These are phyloP conservation scores for Cerastis leucographa DNA, from an alignment of 2,888 invertebrate species.

Conservation along the genomic window DNA sequence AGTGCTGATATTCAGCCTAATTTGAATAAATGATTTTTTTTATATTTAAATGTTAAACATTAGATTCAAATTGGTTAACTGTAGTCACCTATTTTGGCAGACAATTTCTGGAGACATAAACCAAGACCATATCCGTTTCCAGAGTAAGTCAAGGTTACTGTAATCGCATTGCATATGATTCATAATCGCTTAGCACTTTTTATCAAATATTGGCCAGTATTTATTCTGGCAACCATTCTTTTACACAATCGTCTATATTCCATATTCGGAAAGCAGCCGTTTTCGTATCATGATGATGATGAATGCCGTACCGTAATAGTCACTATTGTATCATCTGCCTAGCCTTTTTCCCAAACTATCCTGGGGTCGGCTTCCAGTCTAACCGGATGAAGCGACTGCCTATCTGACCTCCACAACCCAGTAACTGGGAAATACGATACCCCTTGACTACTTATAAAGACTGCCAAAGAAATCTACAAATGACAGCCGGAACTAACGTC, in stretches of 20 bases:
- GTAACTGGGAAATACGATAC: no score
- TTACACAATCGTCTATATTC: neutral
- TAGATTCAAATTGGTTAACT: neutral
- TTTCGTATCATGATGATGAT: no score
- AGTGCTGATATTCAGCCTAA: neutral
- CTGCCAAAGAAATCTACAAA: no score
- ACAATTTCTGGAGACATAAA: neutral
- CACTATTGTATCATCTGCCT: neutral
- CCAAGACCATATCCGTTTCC: neutral
- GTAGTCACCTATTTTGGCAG: neutral
- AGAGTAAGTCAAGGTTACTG: neutral
- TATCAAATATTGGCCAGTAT: neutral
- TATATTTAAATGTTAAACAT: neutral
- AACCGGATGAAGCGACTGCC: no score
- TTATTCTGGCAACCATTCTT: neutral
- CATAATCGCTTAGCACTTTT: slow-evolving; percentile 9
- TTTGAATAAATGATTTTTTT: no score
- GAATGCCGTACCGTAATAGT: slow-evolving; percentile 3
- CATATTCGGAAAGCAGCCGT: neutral
- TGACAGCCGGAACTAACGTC: no score
- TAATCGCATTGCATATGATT: neutral
- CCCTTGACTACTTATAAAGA: no score
- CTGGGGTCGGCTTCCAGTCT: no score
- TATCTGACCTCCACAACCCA: no score
- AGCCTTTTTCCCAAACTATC: no score